Base-by-base conservation (phyloP, 2,888 invertebrate species). In the Parelbella ahira region DNA sequence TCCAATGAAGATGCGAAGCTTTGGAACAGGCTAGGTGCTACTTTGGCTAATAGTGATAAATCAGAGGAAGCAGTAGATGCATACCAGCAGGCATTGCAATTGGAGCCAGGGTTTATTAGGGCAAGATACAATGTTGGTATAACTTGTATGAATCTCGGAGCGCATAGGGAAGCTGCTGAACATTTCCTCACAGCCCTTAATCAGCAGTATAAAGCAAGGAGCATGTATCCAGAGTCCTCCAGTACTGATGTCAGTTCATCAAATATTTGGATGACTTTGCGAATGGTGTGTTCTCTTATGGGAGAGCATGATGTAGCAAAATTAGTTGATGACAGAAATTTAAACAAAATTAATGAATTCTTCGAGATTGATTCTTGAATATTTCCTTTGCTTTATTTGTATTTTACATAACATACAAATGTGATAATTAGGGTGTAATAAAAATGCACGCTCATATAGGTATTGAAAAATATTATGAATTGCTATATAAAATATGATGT, bases 111-210 rank as follows among this genome's bases (percentile, higher is more conserved):
- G 1, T 99, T 97, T 75, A 97, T 99, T 49, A 90, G 99, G 45
- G 98, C 98, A 3, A 90, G 99, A 47, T 99, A 98, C 73, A 99
- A 99, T 87, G 93, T 99, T 44, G 99, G 98, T 12, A 98, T 99
- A 39, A 97, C 97, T 45, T 99, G 99, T 70, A 96, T 99, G 82
- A 98, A 98, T 80, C 90, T 99, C 28, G 93, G 94, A 56, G 97
- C 97, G 27, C 94, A 98, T 68, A 97, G 93, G 64, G 95, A 99
- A 84, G 98, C 99, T 3, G 96, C 95, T 6, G 98, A 98, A 73
- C 99, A 99, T 86, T 94, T 99, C 60, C 76, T 99, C 32, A 93
- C 94, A 2, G 98, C 98, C 0, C 82, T 99, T 20, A 97, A 97
- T 76, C 94, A 97, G 74, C 99, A 99, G 86, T 91, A 94, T 10